Conservation (phyloP, 2,113 vertebrate species). For the Axis porcinus region DNA sequence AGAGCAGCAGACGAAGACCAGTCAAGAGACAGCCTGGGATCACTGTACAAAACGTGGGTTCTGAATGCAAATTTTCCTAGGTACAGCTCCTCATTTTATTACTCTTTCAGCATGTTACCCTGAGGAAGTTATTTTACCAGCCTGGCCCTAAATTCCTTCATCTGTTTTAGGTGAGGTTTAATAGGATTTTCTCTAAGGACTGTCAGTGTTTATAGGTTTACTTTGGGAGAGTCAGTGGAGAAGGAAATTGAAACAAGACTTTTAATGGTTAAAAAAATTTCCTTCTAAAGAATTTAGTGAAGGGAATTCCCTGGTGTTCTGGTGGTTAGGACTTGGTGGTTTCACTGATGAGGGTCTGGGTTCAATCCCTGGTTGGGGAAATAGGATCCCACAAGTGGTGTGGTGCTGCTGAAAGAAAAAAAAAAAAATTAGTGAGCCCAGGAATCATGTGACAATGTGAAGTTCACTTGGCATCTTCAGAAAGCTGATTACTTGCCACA, state of each 20-base stretch:
- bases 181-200: not conserved
- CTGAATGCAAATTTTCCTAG: not conserved
- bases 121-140: not conserved
- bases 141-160: not conserved
- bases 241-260: not conserved
- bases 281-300: not conserved
- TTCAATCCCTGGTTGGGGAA: not conserved
- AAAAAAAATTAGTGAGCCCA: not conserved
- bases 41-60: not conserved
- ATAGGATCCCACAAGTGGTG: not conserved
- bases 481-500: not conserved
- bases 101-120: not conserved
- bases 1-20: not conserved
- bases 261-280: not conserved
- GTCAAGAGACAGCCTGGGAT: not conserved
- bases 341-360: not conserved
- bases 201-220: not conserved
- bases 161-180: not conserved
- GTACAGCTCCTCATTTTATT: not conserved
- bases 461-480: not conserved
- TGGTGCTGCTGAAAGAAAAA: not conserved
- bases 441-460: not conserved
- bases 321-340: not conserved
- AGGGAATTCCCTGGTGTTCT: not conserved
- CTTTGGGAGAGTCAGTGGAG: not conserved